Base-by-base conservation (phyloP, 2,888 invertebrate species). In the Stomorhina lunata region DNA sequence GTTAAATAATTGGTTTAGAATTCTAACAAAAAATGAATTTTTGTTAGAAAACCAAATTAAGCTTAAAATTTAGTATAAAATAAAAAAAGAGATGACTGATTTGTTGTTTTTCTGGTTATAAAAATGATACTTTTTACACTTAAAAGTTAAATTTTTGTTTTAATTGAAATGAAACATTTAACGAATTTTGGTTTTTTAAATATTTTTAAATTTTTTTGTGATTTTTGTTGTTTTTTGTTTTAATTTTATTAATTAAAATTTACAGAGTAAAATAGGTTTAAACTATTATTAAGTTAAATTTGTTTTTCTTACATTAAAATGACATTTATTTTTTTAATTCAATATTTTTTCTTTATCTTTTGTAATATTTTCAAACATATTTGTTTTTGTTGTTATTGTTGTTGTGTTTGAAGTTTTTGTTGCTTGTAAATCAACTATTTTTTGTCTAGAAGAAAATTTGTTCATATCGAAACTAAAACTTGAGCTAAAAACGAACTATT, bases 131-230 rank as follows among this genome's bases (percentile, higher is more conserved):
- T 25, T 12, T 50, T n/a, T 9, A 25, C 53, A 10, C 34, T 20
- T 34, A 17, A 25, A n/a, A 43, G 17, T 66, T 37, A 34, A 32
- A 57, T 84, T 77, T 84, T 86, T 75, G 1, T 85, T 79, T 86
- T 84, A 82, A 81, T 85, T 25, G 25, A 4, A 90, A 90, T 90
- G 90, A 90, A 90, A 90, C 90, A 90, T 89, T 90, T 86, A 87
- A 86, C 87, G 85, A 87, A 86, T 84, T 84, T 57, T 20, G 32
- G 2, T 72, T 22, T 65, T 73, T 72, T 4, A 34, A 10, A 34
- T 37, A 71, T 84, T 75, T 77, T 50, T 53, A 20, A 12, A 9
- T 65, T 61, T 71, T 77, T 80, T 57, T 55, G 9, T 71, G 29
- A 69, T 66, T 63, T 34, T 48, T 65, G 66, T 17, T 48, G 45